Percentiles rank a stretch among this genome's conserved stretches.
These are phyloP conservation scores for Brachionus manjavacas DNA, from an alignment of 1,140 invertebrate genomes.

Conservation along the genomic window DNA sequence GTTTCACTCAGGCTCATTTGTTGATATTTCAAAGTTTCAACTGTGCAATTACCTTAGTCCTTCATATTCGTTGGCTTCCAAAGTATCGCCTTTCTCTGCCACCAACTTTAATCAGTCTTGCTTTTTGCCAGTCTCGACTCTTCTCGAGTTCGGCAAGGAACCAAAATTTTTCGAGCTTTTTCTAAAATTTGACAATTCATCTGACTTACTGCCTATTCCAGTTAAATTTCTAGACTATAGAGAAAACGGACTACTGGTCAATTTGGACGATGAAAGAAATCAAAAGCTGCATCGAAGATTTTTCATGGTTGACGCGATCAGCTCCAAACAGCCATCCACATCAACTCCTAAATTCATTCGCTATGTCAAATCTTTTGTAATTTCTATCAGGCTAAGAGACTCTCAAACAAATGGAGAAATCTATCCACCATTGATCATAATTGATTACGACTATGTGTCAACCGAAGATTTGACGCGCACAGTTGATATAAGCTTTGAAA, in stretches of 20 bases:
- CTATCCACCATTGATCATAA: constrained; percentile 61
- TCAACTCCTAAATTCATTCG: constrained; percentile 46
- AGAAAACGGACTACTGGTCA: constrained; percentile 47
- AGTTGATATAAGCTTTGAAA: constrained; percentile 61
- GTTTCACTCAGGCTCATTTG: constrained; percentile 44
- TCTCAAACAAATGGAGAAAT: constrained; percentile 60
- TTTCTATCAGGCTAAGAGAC: constrained; percentile 29
- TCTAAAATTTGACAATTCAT: constrained; percentile 57
- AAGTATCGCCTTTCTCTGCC: constrained; percentile 60
- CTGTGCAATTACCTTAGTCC: constrained; percentile 52
- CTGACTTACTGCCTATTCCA: constrained; percentile 61
- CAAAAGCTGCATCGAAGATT: constrained; percentile 65
- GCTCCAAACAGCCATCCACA: constrained; percentile 50
- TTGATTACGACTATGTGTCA: constrained; percentile 61
- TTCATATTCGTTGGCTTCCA: constrained; percentile 55
- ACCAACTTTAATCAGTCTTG: constrained; percentile 59
- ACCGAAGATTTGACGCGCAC: constrained; percentile 56
- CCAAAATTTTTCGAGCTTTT: constrained; percentile 61
- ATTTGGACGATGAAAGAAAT: constrained; percentile 52
- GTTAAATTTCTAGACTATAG: constrained; percentile 57
- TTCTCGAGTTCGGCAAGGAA: constrained; percentile 56
- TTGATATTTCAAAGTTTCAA: constrained; percentile 47
- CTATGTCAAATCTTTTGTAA: constrained; percentile 51
- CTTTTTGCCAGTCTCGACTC: constrained; percentile 53
- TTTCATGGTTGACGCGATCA: constrained; percentile 63